A percentile compares a stretch with the other conserved stretches of the same genome.
These are phyloP conservation scores for Ochropleura plecta DNA, from an alignment of 2,888 invertebrate species.

Conservation along the genomic window DNA sequence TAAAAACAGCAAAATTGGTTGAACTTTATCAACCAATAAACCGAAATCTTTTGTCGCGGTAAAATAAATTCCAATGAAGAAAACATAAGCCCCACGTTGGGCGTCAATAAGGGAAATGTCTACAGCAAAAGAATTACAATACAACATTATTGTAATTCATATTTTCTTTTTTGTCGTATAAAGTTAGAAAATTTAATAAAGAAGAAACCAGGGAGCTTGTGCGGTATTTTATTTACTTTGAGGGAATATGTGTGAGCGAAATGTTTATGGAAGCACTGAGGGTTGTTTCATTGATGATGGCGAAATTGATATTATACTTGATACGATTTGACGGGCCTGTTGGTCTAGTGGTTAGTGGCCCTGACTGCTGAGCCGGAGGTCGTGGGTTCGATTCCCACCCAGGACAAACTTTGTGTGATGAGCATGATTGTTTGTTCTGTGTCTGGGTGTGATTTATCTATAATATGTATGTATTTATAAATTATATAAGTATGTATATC, in stretches of 20 bases:
- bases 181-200: background rate
- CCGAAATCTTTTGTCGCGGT: background rate
- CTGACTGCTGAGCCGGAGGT: no score
- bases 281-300: background rate
- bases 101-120: background rate
- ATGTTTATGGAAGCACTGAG: background rate
- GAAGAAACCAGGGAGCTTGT: slow-evolving; percentile 5
- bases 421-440: no score
- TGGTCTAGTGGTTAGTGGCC: no score
- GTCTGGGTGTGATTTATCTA: no score
- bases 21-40: background rate
- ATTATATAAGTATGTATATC: no score
- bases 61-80: background rate
- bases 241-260: slow-evolving; percentile 17
- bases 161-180: background rate
- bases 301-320: background rate
- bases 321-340: no score
- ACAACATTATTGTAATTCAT: no score
- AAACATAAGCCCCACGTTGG: background rate
- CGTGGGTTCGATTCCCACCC: no score
- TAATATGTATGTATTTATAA: no score
- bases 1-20: background rate
- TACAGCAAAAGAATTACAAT: background rate
- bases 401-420: no score
- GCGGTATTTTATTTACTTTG: slow-evolving; percentile 14